These are phyloP conservation scores for Panagrolaimus sp. DNA, from an alignment of 1,140 invertebrate genomes.

Conservation along the genomic window DNA sequence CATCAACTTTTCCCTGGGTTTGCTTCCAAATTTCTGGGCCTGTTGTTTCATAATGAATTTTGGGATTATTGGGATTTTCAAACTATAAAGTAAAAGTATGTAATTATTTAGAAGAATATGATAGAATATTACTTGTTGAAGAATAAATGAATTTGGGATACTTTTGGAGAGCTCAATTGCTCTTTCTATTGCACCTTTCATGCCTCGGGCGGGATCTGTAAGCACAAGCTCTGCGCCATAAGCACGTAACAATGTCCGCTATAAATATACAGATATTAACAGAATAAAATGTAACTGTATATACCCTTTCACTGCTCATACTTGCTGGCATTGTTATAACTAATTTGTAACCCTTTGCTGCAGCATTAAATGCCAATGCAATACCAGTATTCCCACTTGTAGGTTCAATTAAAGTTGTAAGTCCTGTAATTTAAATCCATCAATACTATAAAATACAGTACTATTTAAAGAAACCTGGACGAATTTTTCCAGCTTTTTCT, in stretches of 20 bases:
- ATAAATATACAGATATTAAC: too few species aligned
- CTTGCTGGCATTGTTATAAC: slow-evolving; percentile 61
- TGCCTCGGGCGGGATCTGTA: slow-evolving; percentile 36
- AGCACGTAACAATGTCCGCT: slow-evolving; percentile 52
- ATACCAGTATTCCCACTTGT: slow-evolving; percentile 59
- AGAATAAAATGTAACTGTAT: too few species aligned
- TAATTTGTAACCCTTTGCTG: slow-evolving; percentile 56
- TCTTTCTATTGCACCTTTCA: slow-evolving; percentile 52
- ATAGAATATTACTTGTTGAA: slow-evolving; percentile 45
- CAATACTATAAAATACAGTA: too few species aligned
- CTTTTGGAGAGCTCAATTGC: slow-evolving; percentile 41
- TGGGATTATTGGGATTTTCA: slow-evolving; percentile 51
- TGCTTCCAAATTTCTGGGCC: slow-evolving; percentile 56
- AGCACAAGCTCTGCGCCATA: slow-evolving; percentile 53
- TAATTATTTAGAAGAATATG: neutral
- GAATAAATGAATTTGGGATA: slow-evolving; percentile 49
- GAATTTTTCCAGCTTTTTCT: slow-evolving; percentile 57
- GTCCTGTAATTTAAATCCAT: neutral
- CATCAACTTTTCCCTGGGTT: slow-evolving; percentile 52
- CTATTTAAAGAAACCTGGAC: slow-evolving; percentile 50
- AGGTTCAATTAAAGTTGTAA: slow-evolving; percentile 53
- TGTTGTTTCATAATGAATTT: slow-evolving; percentile 53
- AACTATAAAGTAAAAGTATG: slow-evolving; percentile 40
- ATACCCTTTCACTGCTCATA: slow-evolving; percentile 30
- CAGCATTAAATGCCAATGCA: slow-evolving; percentile 37